Evolutionary conservation across 2,113 vertebrate genomes (phyloP), one percentile per base, ranked within the genome.

Genomic region (Nymphicus hollandicus): DNA sequence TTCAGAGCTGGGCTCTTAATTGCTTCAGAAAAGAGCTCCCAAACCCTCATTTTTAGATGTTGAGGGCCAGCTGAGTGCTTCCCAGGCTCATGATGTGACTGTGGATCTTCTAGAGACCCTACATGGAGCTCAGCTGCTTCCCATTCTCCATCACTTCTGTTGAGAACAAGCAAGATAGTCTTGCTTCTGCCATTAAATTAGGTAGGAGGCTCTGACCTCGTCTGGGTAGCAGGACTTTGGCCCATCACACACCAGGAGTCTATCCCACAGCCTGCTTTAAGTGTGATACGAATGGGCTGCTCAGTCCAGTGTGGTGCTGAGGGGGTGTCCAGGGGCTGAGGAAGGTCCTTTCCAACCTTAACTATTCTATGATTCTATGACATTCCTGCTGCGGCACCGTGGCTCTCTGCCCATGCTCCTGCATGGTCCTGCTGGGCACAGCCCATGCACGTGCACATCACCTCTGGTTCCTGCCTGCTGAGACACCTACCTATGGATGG

Each of bases 391-490:
- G 41, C 0, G 0, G 7, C 15, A 2, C 28, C 10, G 3, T 41
- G 5, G 1, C 41, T 53, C 43, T 73, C 24, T 71, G 7, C 44
- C 13, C 9, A 3, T 0, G 0, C 16, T 89, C 8, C 35, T 66
- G 15, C 8, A 4, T 3, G 5, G 17, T 44, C 7, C 33, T 78
- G 29, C 33, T 3, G 0, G 41, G 44, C 22, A 65, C 31, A 25
- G 39, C n/a, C 19, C 49, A 11, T 28, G 7, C 7, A 18, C 0
- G 1, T 13, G 4, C 28, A 4, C 19, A 46, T 86, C 49, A 33
- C 7, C 4, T 35, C 31, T 20, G 13, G 16, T 10, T 63, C 83
- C 68, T 78, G 29, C 46, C 60, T 58, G 6, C 28, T 73, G 31
- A 28, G 6, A 13, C n/a, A 46, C 66, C 20, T 60, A 11, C 72